A percentile compares a stretch with the other conserved stretches of the same genome.
These are phyloP conservation scores for Rhamnusium bicolor DNA, from an alignment of 2,888 invertebrate genomes.

Conservation along the genomic window DNA sequence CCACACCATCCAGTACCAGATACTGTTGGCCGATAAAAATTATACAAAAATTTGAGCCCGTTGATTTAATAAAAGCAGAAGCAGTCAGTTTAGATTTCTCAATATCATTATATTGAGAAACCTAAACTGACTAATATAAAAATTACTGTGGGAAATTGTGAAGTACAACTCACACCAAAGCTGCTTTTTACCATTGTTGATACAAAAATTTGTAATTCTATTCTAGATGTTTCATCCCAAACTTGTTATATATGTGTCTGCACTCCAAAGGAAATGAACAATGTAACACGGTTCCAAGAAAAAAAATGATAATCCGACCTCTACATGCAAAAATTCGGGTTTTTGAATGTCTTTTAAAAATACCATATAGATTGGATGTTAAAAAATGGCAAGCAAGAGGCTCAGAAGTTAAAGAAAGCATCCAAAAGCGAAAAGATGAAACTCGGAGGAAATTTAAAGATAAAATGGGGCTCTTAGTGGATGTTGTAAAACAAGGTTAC, in stretches of 20 bases:
- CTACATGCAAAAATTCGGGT: background rate
- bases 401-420: background rate
- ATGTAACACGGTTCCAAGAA: background rate
- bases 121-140: too few species aligned
- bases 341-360: background rate
- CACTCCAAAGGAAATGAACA: too few species aligned
- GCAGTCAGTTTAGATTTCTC: too few species aligned
- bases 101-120: too few species aligned
- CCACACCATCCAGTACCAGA: too few species aligned
- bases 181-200: background rate
- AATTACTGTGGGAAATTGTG: too few species aligned
- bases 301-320: background rate
- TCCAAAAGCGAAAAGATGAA: background rate
- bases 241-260: background rate
- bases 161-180: background rate
- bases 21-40: too few species aligned
- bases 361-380: background rate
- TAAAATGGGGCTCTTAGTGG: background rate
- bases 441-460: background rate
- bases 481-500: background rate
- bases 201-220: conserved; percentile 2
- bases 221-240: background rate
- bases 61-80: too few species aligned
- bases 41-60: too few species aligned
- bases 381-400: background rate